Base-by-base conservation (phyloP, 2,113 vertebrate species). In the Chloropsis hardwickii region DNA sequence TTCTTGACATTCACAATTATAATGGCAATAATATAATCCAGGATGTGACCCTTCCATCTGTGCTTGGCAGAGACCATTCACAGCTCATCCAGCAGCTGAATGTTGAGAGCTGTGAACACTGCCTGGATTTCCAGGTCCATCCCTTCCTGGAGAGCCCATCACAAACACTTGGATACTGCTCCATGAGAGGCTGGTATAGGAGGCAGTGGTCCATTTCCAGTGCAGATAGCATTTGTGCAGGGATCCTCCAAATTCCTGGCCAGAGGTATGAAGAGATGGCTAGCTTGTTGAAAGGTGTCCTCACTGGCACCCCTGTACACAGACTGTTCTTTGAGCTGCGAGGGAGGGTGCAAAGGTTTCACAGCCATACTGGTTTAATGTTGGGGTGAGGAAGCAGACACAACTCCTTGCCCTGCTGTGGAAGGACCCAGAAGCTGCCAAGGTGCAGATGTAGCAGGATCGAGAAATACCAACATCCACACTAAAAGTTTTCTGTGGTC, bases 61-160 rank as follows among this genome's bases (percentile, higher is more conserved):
- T 1, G 0, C 35, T n/a, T 90, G 73, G 73, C 54, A 78, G 61
- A 23, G 17, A 60, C 11, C 19, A 28, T 24, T 39, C 25, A 27
- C 44, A 77, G 37, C 44, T 83, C 44, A 12, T 64, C 50, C 3
- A 1, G 57, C 57, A 92, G 67, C 53, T 81, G 64, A 20, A 80
- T 50, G 45, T 53, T 1, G 1, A 5, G 17, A 53, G 15, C 6
- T 3, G 18, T 9, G 15, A 82, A 37, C 0, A 0, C 27, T 64
- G 67, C 72, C 57, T 14, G 8, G 27, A 25, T 40, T 47, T 60
- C 51, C 56, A 51, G 44, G n/a, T n/a, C 47, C 62, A 67, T 35
- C 29, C 64, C 22, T 86, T 81, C 42, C 66, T 53, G 42, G 56
- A 25, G 4, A 72, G 33, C 27, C 60, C 42, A 29, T 12, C 76